Base-by-base conservation (phyloP, 1,140 invertebrate genomes). In the Brachystomella parvula region DNA sequence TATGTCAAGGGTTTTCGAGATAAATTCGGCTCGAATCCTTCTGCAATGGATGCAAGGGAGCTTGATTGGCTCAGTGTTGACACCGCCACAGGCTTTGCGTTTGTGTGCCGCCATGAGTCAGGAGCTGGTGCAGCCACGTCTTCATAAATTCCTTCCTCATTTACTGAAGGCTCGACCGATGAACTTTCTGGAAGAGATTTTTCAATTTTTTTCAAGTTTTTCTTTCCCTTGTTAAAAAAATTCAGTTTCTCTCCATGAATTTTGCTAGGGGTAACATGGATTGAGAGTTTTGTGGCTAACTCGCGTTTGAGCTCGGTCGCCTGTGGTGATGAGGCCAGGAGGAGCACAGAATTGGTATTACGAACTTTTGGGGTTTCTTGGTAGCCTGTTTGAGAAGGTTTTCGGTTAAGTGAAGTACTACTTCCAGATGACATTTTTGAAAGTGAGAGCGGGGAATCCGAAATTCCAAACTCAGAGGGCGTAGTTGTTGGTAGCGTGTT, bases 1-100 rank as follows among this genome's bases (percentile, higher is more conserved):
- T 17, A 28, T 44, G 39, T 47, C 61, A 24, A 19, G 31, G 47
- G 61, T 44, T 47, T 47, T 47, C 61, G 35, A 9, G 19, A 17
- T 24, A 53, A 53, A 26, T 53, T 53, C 9, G 49, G 49, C 21
- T 53, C 49, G 21, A 53, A 53, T 53, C 49, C 49, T 47, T 71
- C 69, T 12, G 66, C 60, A 47, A 71, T 71, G 2, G 69, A 71
- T 21, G 62, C 63, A 1, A 71, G 44, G 17, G 66, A 68, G 35
- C 62, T 68, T 3, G 49, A 53, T 26, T 26, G 49, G 24, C 49
- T 53, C 49, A 26, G 24, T 17, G n/a, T n/a, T n/a, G n/a, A n/a
- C n/a, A 6, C 24, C 24, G 9, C 49, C 24, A 53, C 6, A 6
- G 49, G 49, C 21, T 53, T 53, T 53, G 35, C 6, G 19, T 39